phyloP scores from a whole-genome alignment of 2,888 invertebrate genomes.

The Sisyra terminalis region DNA sequence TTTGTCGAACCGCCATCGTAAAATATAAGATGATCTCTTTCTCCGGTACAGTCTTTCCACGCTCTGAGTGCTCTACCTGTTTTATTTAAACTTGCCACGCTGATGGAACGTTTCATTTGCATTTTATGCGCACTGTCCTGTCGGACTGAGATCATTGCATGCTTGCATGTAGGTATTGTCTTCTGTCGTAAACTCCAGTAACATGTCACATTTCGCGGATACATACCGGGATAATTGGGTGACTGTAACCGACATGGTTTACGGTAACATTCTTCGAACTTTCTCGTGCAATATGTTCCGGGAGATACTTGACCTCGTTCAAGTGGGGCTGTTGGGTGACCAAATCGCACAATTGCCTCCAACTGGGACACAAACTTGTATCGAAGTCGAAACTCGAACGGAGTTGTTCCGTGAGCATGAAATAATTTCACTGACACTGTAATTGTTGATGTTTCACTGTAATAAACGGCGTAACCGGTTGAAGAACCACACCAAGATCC shows the following conservation, averaged over 20 bases:
- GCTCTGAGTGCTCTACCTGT: constrained; percentile 56
- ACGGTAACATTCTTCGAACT: constrained; percentile 72
- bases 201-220: constrained; percentile 78
- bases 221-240: constrained; percentile 83
- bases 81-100: constrained; percentile 52
- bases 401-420: constrained; percentile 49
- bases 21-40: constrained; percentile 69
- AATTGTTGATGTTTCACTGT: constrained; percentile 79
- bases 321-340: constrained; percentile 55
- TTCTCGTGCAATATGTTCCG: constrained; percentile 67
- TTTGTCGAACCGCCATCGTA: constrained; percentile 72
- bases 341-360: constrained; percentile 66
- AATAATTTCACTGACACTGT: constrained; percentile 70
- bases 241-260: constrained; percentile 76
- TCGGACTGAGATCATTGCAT: constrained; percentile 76
- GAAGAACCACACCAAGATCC: constrained; percentile 83
- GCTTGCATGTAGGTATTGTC: constrained; percentile 74
- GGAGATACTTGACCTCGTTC: constrained; percentile 75
- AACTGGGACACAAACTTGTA: constrained; percentile 69
- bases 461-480: constrained; percentile 66
- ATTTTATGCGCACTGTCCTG: constrained; percentile 60
- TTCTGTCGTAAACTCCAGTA: constrained; percentile 76
- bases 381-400: constrained; percentile 64
- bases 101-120: constrained; percentile 48
- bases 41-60: constrained; percentile 70